Percentiles rank a stretch among this genome's conserved stretches.
These are phyloP conservation scores for Gambusia yucatana DNA, from an alignment of 2,797 vertebrate genomes.

Conservation along the genomic window DNA sequence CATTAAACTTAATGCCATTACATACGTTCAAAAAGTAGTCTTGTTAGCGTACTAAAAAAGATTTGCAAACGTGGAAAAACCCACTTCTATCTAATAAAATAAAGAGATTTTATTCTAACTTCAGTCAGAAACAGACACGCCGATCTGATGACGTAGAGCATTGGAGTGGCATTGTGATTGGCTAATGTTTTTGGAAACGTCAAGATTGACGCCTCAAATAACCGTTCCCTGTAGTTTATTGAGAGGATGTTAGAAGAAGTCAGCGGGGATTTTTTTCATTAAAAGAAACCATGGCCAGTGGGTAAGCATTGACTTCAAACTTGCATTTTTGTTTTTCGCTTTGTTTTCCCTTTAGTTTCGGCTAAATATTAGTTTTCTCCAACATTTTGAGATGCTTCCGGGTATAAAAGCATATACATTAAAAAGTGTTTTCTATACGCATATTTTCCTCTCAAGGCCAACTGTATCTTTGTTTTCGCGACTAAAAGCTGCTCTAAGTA, in stretches of 20 bases:
- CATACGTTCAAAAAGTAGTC: neutral
- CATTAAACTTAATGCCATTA: neutral
- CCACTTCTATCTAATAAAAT: neutral
- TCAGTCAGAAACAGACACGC: neutral
- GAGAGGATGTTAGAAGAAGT: neutral
- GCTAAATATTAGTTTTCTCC: neutral
- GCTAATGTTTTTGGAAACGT: neutral
- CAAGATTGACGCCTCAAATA: slow-evolving; percentile 38
- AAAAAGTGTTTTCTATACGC: neutral
- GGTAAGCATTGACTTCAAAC: slow-evolving; percentile 43
- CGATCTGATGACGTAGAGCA: neutral
- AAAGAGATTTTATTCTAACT: neutral
- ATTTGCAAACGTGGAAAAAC: neutral
- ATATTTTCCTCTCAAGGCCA: neutral
- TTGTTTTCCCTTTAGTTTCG: neutral
- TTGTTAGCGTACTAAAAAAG: neutral
- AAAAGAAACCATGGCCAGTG: slow-evolving; percentile 53
- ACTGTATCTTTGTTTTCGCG: neutral
- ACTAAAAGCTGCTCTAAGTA: slow-evolving; percentile 8
- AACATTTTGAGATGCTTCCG: neutral
- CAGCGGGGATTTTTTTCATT: neutral
- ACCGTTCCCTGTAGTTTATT: neutral
- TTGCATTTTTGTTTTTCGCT: accelerated
- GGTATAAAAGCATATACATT: neutral
- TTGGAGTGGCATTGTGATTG: slow-evolving; percentile 40